Conservation (phyloP, 53 echinoderm and acorn worm genomes). For the Paelopatides confundens region DNA sequence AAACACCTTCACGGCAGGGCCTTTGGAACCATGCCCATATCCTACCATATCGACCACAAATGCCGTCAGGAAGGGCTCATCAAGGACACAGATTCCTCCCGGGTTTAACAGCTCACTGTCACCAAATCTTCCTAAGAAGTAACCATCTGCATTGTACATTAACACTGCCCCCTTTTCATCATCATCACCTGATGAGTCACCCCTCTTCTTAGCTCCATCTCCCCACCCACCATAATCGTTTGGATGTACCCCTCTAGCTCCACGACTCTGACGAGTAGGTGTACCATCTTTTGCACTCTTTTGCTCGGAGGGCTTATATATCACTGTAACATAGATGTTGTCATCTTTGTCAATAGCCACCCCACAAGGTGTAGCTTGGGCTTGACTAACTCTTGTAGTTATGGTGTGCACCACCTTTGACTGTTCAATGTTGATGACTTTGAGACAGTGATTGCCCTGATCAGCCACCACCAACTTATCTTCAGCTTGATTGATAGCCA, state of each 20-base stretch:
- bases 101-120: constrained; percentile 3
- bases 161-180: constrained; percentile 6
- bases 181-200: background rate
- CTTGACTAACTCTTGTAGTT: constrained; percentile 3
- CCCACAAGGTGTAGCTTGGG: constrained; percentile 1
- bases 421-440: background rate
- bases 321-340: constrained; percentile 31
- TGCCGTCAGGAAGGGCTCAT: constrained; percentile 38
- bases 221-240: background rate
- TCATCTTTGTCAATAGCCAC: constrained; percentile 39
- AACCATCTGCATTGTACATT: constrained; percentile 38
- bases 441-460: background rate
- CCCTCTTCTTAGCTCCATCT: background rate
- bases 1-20: constrained; percentile 6
- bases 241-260: background rate
- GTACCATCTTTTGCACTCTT: background rate
- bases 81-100: constrained; percentile 18
- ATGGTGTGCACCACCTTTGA: background rate
- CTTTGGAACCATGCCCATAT: constrained; percentile 9
- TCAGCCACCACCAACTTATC: constrained; percentile 18
- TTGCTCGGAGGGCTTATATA: constrained; percentile 6
- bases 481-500: constrained; percentile 27
- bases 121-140: constrained; percentile 36
- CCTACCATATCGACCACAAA: constrained; percentile 18
- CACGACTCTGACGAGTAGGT: background rate